These are phyloP conservation scores for Lagodon rhomboides DNA, from an alignment of 2,797 vertebrate species.

Conservation along the genomic window DNA sequence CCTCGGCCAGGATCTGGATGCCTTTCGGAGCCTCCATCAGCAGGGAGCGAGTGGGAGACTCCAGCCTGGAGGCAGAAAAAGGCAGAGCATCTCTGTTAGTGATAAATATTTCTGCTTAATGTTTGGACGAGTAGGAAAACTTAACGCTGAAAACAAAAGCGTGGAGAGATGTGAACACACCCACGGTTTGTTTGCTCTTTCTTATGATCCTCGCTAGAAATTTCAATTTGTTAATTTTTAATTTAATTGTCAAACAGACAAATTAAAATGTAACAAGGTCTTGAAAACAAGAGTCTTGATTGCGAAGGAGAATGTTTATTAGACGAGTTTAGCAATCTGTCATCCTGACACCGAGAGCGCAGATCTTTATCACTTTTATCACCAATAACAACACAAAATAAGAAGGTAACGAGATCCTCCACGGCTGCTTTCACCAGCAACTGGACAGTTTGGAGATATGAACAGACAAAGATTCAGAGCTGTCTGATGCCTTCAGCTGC, in stretches of 20 bases:
- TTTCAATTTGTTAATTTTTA: neutral
- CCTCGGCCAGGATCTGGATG: conserved; percentile 96
- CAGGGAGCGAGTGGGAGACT: conserved; percentile 95
- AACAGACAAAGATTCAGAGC: neutral
- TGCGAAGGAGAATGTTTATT: conserved; percentile 12
- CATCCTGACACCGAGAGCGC: conserved; percentile 9
- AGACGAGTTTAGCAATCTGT: neutral
- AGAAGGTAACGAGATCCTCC: neutral
- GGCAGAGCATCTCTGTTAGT: conserved; percentile 8
- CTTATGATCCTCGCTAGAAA: neutral
- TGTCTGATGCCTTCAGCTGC: no score
- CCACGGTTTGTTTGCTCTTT: neutral
- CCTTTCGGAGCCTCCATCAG: conserved; percentile 98
- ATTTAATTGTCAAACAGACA: neutral
- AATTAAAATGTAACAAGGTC: conserved; percentile 1
- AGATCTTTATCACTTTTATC: conserved; percentile 10
- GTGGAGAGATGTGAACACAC: neutral
- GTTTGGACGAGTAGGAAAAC: neutral
- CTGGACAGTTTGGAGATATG: neutral
- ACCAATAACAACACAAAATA: neutral
- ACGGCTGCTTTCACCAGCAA: neutral
- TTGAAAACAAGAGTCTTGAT: neutral
- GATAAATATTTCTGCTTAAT: neutral
- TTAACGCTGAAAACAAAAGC: neutral
- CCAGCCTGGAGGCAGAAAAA: conserved; percentile 85